Conservation (phyloP, 1,140 invertebrate species). For the Drosophila nigrodunni region DNA sequence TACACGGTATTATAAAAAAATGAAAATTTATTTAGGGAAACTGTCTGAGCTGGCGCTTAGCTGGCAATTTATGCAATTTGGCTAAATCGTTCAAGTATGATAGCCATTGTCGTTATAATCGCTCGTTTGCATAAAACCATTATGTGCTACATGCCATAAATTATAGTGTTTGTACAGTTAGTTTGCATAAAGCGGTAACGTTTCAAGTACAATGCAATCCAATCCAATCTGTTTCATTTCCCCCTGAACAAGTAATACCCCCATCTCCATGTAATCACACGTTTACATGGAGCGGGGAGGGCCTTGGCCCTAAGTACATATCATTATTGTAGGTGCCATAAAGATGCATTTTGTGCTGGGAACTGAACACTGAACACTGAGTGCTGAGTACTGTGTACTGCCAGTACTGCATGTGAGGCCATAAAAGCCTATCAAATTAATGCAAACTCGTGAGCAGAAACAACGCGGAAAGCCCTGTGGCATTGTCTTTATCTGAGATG, state of each 20-base stretch:
- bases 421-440: constrained; percentile 55
- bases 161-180: constrained; percentile 81
- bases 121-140: constrained; percentile 81
- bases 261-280: constrained; percentile 35
- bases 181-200: constrained; percentile 67
- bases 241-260: background rate
- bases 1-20: constrained; percentile 30
- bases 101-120: constrained; percentile 71
- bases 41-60: constrained; percentile 43
- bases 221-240: constrained; percentile 34
- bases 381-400: too few relatives aligned
- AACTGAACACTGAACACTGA: background rate
- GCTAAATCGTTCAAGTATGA: constrained; percentile 55
- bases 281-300: constrained; percentile 26
- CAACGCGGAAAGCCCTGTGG: background rate
- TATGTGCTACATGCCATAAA: constrained; percentile 81
- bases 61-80: constrained; percentile 70
- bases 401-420: constrained; percentile 7
- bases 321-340: constrained; percentile 27
- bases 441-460: constrained; percentile 14
- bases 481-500: background rate
- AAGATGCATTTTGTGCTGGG: constrained; percentile 25
- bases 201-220: constrained; percentile 77
- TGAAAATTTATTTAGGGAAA: constrained; percentile 32
- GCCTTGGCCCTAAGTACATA: constrained; percentile 39